These are phyloP conservation scores for Diaprepes abbreviatus DNA, from an alignment of 2,888 invertebrate genomes.

Conservation along the genomic window DNA sequence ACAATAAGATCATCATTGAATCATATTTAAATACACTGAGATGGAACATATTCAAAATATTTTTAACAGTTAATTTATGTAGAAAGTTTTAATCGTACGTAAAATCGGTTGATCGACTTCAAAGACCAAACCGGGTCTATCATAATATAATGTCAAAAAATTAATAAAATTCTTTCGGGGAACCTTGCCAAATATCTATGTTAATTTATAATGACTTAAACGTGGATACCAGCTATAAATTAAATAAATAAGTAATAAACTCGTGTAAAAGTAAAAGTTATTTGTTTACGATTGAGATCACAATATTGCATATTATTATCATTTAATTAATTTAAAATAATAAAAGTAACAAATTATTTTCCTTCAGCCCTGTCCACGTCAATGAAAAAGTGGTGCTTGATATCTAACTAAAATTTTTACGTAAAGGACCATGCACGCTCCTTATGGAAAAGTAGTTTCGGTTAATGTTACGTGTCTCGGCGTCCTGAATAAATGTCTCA, in stretches of 20 bases:
- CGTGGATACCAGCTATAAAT: neutral
- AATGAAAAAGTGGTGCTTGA: no score
- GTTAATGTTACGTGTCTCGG: no score
- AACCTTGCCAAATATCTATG: slow-evolving; percentile 1
- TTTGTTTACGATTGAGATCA: no score
- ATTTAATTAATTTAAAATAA: no score
- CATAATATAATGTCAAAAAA: slow-evolving; percentile 33
- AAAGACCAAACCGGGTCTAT: slow-evolving; percentile 33
- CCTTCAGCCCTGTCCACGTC: no score
- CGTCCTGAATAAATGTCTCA: no score
- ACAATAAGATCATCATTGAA: slow-evolving; percentile 34
- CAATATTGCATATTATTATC: no score
- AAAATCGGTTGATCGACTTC: slow-evolving; percentile 32
- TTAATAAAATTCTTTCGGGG: slow-evolving; percentile 26
- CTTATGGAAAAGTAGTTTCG: no score
- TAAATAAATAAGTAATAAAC: neutral
- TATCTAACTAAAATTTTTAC: no score
- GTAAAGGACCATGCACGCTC: no score
- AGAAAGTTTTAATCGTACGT: slow-evolving; percentile 44
- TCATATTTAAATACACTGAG: slow-evolving; percentile 24
- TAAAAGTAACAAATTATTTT: no score
- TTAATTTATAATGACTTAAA: neutral
- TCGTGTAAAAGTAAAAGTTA: neutral
- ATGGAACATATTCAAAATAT: slow-evolving; percentile 20
- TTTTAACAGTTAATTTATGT: slow-evolving; percentile 48